phyloP scores from a whole-genome alignment of 2,797 vertebrate genomes.

The Gallinago stenura region DNA sequence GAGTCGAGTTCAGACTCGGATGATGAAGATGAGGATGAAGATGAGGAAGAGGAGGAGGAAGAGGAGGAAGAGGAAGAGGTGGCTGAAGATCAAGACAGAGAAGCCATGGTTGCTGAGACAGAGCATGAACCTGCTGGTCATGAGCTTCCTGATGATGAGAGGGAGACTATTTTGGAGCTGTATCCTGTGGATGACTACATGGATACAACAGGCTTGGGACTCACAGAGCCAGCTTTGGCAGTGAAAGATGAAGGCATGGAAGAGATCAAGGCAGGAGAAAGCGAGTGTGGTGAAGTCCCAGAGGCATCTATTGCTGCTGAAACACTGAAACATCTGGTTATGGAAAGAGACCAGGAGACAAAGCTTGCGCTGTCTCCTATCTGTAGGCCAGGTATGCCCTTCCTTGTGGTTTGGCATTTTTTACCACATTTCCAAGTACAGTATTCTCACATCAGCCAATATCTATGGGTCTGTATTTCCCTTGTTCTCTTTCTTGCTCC shows the following conservation, averaged over 20 bases:
- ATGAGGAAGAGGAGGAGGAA: constrained; percentile 71
- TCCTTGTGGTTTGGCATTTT: background rate
- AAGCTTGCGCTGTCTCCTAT: constrained; percentile 76
- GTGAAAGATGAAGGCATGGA: constrained; percentile 70
- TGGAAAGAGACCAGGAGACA: constrained; percentile 71
- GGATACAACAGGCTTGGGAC: constrained; percentile 37
- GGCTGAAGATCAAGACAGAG: constrained; percentile 47
- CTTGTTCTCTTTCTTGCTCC: background rate
- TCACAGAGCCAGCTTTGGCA: constrained; percentile 57
- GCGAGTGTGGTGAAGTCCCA: constrained; percentile 18
- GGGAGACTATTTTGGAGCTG: constrained; percentile 69
- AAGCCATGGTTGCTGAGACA: constrained; percentile 71
- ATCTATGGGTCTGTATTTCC: background rate
- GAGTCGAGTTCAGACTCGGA: constrained; percentile 90
- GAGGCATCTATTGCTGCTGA: constrained; percentile 61
- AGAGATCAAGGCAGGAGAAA: constrained; percentile 47
- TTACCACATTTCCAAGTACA: background rate
- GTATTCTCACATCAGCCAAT: background rate
- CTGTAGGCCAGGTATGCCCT: constrained; percentile 78
- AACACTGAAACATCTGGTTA: constrained; percentile 61
- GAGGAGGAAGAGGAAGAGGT: constrained; percentile 70
- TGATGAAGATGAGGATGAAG: constrained; percentile 84
- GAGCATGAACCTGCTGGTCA: constrained; percentile 30
- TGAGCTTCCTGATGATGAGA: constrained; percentile 66
- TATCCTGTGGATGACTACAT: constrained; percentile 64